Conservation (phyloP, 2,113 vertebrate genomes). For the Illadopsis cleaveri region DNA sequence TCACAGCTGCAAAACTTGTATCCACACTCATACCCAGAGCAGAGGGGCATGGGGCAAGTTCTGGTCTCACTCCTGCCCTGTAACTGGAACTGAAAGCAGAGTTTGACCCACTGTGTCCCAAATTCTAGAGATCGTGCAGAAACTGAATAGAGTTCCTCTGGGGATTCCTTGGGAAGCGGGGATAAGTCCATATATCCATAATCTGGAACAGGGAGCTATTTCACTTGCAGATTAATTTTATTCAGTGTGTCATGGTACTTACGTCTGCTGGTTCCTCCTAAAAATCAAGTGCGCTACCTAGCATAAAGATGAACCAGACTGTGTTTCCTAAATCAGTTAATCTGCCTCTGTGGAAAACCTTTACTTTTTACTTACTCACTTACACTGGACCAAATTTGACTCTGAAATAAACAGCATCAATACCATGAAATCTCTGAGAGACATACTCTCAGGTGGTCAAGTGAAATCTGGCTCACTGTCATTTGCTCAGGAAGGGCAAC, state of each 20-base stretch:
- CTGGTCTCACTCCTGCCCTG: neutral
- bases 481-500: conserved; percentile 1
- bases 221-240: conserved; percentile 12
- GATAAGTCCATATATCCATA: neutral
- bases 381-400: conserved; percentile 51
- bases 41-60: neutral
- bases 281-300: neutral
- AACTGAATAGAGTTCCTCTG: neutral
- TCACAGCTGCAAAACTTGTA: neutral
- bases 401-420: neutral
- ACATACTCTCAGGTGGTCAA: neutral
- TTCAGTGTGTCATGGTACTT: neutral
- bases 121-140: neutral
- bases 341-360: neutral
- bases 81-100: conserved; percentile 21
- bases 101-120: neutral
- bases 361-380: neutral
- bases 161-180: neutral
- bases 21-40: neutral
- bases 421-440: neutral
- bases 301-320: neutral
- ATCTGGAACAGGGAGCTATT: neutral
- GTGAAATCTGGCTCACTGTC: neutral
- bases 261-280: neutral
- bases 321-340: neutral